phyloP scores from a whole-genome alignment of 2,888 invertebrate genomes.

The Campoplex nolae region DNA sequence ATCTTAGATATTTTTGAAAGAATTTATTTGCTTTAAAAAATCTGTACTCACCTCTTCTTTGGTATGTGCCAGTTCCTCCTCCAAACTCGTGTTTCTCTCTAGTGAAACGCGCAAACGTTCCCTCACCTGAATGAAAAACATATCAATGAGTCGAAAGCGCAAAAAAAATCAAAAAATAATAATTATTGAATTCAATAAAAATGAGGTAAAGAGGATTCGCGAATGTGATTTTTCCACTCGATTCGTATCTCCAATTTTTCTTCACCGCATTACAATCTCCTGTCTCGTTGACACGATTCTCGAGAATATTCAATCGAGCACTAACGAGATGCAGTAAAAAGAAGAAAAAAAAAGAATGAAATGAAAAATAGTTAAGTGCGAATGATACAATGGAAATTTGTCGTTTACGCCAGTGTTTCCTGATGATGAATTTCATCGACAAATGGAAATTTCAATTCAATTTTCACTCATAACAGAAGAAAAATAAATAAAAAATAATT shows the following conservation, averaged over 20 bases:
- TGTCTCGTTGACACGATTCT: conserved; percentile 36
- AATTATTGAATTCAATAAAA: conserved; percentile 1
- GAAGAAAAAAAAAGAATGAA: background rate
- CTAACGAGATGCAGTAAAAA: background rate
- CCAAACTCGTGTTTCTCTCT: conserved; percentile 97
- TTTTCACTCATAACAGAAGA: background rate
- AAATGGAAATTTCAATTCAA: background rate
- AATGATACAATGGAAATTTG: background rate
- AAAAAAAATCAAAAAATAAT: conserved; percentile 7
- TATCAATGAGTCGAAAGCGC: conserved; percentile 1
- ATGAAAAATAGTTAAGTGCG: background rate
- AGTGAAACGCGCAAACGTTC: conserved; percentile 98
- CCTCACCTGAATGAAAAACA: conserved; percentile 90
- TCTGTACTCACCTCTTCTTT: conserved; percentile 94
- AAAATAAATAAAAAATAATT: no score
- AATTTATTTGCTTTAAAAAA: background rate
- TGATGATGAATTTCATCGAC: background rate
- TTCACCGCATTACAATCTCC: background rate
- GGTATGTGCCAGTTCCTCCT: conserved; percentile 97
- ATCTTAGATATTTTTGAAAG: conserved; percentile 7
- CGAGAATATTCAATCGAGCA: background rate
- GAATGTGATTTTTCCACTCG: background rate
- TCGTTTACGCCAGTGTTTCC: no score
- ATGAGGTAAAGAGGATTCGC: conserved; percentile 1
- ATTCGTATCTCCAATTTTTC: conserved; percentile 1